Evolutionary conservation across 2,888 invertebrate genomes (phyloP).

Genomic region (Tuberolachnus salignus): DNA sequence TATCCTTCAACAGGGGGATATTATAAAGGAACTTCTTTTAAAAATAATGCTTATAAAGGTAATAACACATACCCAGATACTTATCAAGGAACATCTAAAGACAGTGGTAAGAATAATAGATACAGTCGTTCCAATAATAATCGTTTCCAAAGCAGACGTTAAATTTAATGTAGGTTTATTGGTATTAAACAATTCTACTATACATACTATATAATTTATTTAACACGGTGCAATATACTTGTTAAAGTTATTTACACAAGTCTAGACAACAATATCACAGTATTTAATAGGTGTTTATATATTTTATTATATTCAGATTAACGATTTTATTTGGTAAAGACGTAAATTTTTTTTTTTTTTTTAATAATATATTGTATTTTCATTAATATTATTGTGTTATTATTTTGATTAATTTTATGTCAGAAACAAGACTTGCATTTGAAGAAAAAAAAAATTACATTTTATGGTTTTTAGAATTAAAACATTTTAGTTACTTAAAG

Average conservation of each 20-base stretch:
- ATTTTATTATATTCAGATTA: constrained; percentile 24
- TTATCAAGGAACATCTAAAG: constrained; percentile 26
- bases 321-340: neutral
- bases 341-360: neutral
- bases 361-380: neutral
- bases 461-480: too few relatives aligned
- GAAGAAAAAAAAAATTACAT: too few relatives aligned
- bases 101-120: constrained; percentile 35
- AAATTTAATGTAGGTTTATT: neutral
- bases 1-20: neutral
- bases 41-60: constrained; percentile 8
- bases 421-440: too few relatives aligned
- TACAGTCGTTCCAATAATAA: constrained; percentile 38
- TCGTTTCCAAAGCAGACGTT: constrained; percentile 42
- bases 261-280: neutral
- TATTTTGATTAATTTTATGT: neutral
- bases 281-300: neutral
- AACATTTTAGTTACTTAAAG: too few relatives aligned
- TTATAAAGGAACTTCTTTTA: constrained; percentile 3
- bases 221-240: neutral
- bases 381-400: neutral
- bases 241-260: neutral
- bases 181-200: neutral
- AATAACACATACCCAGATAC: constrained; percentile 35
- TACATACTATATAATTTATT: neutral